Base-by-base conservation (phyloP, 2,888 invertebrate species). In the Chironomus riparius region DNA sequence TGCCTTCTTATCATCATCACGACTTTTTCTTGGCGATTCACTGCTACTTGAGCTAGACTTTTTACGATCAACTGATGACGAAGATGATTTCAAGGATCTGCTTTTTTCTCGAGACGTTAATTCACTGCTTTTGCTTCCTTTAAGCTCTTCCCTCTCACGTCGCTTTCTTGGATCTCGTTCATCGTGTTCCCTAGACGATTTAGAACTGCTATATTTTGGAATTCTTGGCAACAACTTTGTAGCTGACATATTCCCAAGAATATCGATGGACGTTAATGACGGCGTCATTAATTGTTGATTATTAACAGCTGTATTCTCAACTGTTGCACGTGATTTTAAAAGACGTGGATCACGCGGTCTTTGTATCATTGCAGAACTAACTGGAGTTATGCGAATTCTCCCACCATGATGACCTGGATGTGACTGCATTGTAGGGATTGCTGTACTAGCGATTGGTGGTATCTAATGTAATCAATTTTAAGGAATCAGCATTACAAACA, bases 331-430 rank as follows among this genome's bases (percentile, higher is more conserved):
- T 78, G 79, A 84, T 79, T 65, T 65, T 65, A 21, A 24, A 21
- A 82, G 83, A 77, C 82, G 85, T 77, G 81, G 87, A 81, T 86
- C 86, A 12, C 85, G 81, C 61, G 80, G 82, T 4, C 83, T 81
- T 0, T 83, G 76, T 24, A 87, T 81, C 78, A 87, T 81, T 38
- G 85, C 83, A 56, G 86, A 83, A 80, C 85, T 87, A 4, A 86
- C 86, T 3, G 89, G 88, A 78, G 87, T 85, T 76, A 89, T 88
- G 79, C 87, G 86, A 56, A 85, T 81, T 12, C 82, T 82, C 78
- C 61, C 77, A 80, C 81, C 24, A 0, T 24, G 28, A 24, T 68
- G 15, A 13, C 47, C 56, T 28, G 70, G 48, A 7, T 15, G 47
- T 21, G 10, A 2, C 4, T 28, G 21, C 50, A 48, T 47, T 68